Evolutionary conservation across 2,113 vertebrate genomes (phyloP).

Genomic region (Rhynchomys soricoides): DNA sequence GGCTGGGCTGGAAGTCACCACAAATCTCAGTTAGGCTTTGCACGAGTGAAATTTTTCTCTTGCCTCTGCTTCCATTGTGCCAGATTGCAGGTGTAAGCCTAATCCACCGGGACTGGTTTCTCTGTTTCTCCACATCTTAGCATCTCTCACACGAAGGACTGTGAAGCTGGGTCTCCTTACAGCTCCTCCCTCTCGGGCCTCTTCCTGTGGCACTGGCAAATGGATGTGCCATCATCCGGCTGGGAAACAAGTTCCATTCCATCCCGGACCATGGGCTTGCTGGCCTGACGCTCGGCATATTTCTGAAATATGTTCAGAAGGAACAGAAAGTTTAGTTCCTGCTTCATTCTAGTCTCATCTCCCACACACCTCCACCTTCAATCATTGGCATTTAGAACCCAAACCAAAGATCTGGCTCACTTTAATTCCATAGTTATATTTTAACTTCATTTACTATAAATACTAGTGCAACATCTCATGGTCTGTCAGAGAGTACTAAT

Average conservation of each 20-base stretch:
- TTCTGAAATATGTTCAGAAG: constrained; percentile 84
- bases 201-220: constrained; percentile 87
- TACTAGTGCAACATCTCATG: not conserved
- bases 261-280: constrained; percentile 86
- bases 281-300: constrained; percentile 89
- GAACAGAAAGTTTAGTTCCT: constrained; percentile 67
- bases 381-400: constrained; percentile 22
- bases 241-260: constrained; percentile 94
- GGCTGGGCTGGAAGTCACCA: not conserved
- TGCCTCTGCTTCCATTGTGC: not conserved
- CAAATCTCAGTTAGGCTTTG: not conserved
- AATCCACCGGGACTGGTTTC: not conserved
- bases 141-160: not conserved
- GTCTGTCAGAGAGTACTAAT: not conserved
- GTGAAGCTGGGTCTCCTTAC: constrained; percentile 68
- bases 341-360: constrained; percentile 59
- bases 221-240: constrained; percentile 86
- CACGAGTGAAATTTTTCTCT: no score
- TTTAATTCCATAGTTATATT: constrained; percentile 62
- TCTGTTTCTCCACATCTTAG: constrained; percentile 68
- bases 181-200: constrained; percentile 84
- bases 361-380: constrained; percentile 22
- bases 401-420: constrained; percentile 68
- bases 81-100: not conserved
- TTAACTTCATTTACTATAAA: constrained; percentile 14